Base-by-base conservation (phyloP, 2,888 invertebrate genomes). In the Zaprionus lineosus region DNA sequence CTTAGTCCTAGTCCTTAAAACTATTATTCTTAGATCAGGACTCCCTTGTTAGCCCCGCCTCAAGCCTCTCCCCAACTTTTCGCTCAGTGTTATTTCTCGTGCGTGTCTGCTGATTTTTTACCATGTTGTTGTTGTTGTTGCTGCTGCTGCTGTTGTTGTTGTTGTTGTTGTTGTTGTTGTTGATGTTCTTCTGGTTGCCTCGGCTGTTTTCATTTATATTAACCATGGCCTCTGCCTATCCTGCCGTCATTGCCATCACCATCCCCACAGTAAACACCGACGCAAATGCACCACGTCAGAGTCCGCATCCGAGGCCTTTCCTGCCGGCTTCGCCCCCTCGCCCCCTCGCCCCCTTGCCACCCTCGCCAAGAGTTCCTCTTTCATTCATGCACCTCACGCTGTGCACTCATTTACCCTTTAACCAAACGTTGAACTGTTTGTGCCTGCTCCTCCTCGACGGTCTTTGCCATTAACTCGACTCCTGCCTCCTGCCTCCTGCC, bases 331-430 rank as follows among this genome's bases (percentile, higher is more conserved):
- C 34, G 8, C 41, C 11, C 40, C 33, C 28, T 4, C 31, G 16
- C 26, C 21, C 46, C 5, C 11, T 24, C n/a, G n/a, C n/a, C n/a
- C n/a, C n/a, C n/a, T n/a, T n/a, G n/a, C n/a, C n/a, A n/a, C n/a
- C n/a, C n/a, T n/a, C n/a, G n/a, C n/a, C n/a, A n/a, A n/a, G n/a
- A n/a, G n/a, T n/a, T 15, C 19, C 24, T 11, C 50, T 67, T 77
- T 68, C 81, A 76, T 77, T 84, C 74, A 71, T 65, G 58, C 69
- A 59, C 58, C 59, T 71, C 84, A 67, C 53, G 76, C 82, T 74
- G 77, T 62, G 61, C 84, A 85, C 85, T 79, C 78, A 79, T 85
- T 79, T 79, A 79, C 76, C 85, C 78, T 72, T 79, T 79, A 85
- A 65, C 83, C 84, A 77, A 84, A 61, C 74, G 70, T 53, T 82